Evolutionary conservation across 1,140 invertebrate genomes (phyloP), one percentile per base, ranked within the genome.

Genomic region (Bombus waltoni): DNA sequence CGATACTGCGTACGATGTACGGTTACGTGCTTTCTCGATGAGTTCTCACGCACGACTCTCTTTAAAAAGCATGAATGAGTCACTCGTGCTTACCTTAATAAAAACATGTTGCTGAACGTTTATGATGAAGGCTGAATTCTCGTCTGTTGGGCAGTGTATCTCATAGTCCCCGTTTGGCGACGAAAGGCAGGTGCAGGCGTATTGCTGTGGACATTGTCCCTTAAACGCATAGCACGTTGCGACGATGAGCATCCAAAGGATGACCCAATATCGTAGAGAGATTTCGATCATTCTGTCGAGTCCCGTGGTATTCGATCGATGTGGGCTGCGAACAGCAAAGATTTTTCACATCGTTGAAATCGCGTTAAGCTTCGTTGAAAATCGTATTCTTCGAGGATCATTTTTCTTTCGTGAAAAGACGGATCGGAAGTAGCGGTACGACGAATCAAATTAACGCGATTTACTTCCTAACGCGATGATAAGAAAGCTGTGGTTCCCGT

Each of bases 101-200:
- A 82, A 90, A 6, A 90, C 32, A 10, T 85, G 11, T 0, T 81
- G 81, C 35, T 84, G 28, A 28, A 92, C 89, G 1, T 86, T 76
- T 9, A 93, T 65, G 22, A 74, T 44, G 40, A 92, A 88, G 6
- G 44, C 40, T 1, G 86, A 86, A 3, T 89, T 53, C 22, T 78
- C 83, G 1, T 22, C 38, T 10, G 68, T 83, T 3, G 28, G 15
- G 40, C 93, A 93, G 25, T 44, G 13, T 35, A 91, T 70, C 70
- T 91, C 83, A n/a, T 84, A 74, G 6, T 83, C 79, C 9, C 35
- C 62, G 0, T 53, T 22, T 0, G 18, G 10, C 32, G 28, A 72
- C 10, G 18, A 32, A 4, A 72, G 25, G 22, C 89, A 91, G 1
- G 0, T 76, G 40, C 90, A 91, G 10, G 18, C 15, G 0, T 22